Evolutionary conservation across 2,113 vertebrate genomes (phyloP).

Genomic region (Petroica traversi): DNA sequence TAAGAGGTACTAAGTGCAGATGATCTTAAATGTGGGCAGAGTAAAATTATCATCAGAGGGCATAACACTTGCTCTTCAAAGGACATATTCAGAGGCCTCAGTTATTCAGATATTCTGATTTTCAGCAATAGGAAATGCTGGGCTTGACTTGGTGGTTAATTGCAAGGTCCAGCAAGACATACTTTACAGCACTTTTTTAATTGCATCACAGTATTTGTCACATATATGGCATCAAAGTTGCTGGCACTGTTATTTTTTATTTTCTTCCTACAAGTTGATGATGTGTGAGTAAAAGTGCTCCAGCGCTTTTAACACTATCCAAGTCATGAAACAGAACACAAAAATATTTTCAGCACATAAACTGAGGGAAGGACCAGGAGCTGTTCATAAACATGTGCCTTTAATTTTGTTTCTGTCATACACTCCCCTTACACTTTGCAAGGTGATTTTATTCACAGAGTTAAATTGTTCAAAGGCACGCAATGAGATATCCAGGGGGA

Average conservation of each 20-base stretch:
- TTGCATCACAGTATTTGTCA: neutral
- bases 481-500: neutral
- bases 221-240: neutral
- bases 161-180: neutral
- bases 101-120: neutral
- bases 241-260: neutral
- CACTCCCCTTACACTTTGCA: neutral
- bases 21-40: neutral
- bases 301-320: slow-evolving; percentile 27
- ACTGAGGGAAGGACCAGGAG: neutral
- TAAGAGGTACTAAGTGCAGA: neutral
- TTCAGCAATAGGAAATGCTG: neutral
- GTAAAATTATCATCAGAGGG: neutral
- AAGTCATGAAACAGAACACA: slow-evolving; percentile 29
- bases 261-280: slow-evolving; percentile 15
- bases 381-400: slow-evolving; percentile 2
- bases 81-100: neutral
- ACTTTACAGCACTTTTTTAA: neutral
- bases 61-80: neutral
- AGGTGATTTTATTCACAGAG: neutral
- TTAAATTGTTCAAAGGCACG: neutral
- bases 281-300: slow-evolving; percentile 40
- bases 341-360: slow-evolving; percentile 38
- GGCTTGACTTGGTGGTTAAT: neutral
- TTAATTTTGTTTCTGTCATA: slow-evolving; percentile 29